Base-by-base conservation (phyloP, 2,888 invertebrate genomes). In the Drosophila melanosoma region DNA sequence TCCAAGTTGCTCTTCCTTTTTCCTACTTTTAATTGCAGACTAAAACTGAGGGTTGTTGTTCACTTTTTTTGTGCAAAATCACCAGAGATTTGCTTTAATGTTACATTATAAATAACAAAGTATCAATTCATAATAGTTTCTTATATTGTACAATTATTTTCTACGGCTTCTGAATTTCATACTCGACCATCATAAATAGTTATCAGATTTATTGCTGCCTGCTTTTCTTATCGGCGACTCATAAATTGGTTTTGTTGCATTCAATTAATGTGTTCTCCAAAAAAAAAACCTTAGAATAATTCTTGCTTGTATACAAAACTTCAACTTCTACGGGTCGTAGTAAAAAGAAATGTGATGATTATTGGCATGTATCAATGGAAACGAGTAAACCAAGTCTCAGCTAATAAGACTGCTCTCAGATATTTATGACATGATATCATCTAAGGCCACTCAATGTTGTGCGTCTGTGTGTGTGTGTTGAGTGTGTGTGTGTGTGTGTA, bases 401-500 rank as follows among this genome's bases (percentile, higher is more conserved):
- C 81, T 88, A 90, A 89, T 91, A 81, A 76, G 73, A 67, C 62
- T 63, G 62, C 57, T 75, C 57, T 75, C 70, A 87, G 81, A 90
- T 90, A 84, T 91, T 90, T 90, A 91, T 91, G 89, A 90, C 75
- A 82, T 87, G 91, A 90, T 91, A 88, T 86, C 84, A 89, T 83
- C 79, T 78, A 70, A 73, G 87, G 70, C 68, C 77, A 66, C 51
- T 69, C 70, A 45, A 38, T 64, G 63, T 59, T 70, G 64, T 56
- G 64, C 63, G 26, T 17, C 26, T 48, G 26, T 32, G 32, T 32
- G 32, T 32, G 32, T 32, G 32, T 35, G 35, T 35, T 10, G 12
- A n/a, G 42, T 20, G 42, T 20, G 20, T 23, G 23, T 1, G 23
- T 23, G 23, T 23, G 23, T 81, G 66, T 71, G 45, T 63, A 73